Base-by-base conservation (phyloP, 2,797 vertebrate genomes). In the Eremophila alpestris region DNA sequence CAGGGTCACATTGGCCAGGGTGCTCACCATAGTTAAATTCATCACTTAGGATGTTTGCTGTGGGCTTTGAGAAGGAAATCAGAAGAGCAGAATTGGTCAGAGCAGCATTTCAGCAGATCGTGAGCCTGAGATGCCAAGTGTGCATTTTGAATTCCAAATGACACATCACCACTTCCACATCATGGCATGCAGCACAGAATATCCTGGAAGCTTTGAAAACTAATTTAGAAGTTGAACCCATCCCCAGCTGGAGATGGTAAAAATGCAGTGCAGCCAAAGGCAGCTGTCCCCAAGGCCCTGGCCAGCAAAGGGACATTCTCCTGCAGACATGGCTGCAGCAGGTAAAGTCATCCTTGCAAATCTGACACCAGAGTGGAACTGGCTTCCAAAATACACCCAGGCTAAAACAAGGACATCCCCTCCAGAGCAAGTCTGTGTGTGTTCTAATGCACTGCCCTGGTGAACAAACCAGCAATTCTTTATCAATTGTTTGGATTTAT, bases 71-170 rank as follows among this genome's bases (percentile, higher is more conserved):
- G 59, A 46, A 69, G 36, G 87, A 86, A 86, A 64, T 73, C 69
- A 86, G 83, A 90, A 16, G 2, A 78, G 70, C 45, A 73, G 70
- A 88, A 79, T 30, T 82, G 52, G 83, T 38, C 93, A 70, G 51
- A 73, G 84, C 80, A 96, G 91, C 85, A 84, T 65, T 97, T 90
- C 63, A 73, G 58, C 64, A 87, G 70, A 75, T 14, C 6, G 7
- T 11, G 22, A 88, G 69, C 48, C 69, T 7, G 19, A 83, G 69
- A 90, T 70, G 82, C 74, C 48, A 83, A 54, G 24, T 3, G 8
- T 83, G 83, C 58, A 27, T 74, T 83, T 60, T 64, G 64, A 93
- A 81, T 94, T 93, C 63, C 56, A 87, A 70, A 82, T 19, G 38
- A 79, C 85, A 84, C n/a, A 11, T 55, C 46, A n/a, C 56, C 54